These are phyloP conservation scores for Tragelaphus imberbis DNA, from an alignment of 2,113 vertebrate species.

Conservation along the genomic window DNA sequence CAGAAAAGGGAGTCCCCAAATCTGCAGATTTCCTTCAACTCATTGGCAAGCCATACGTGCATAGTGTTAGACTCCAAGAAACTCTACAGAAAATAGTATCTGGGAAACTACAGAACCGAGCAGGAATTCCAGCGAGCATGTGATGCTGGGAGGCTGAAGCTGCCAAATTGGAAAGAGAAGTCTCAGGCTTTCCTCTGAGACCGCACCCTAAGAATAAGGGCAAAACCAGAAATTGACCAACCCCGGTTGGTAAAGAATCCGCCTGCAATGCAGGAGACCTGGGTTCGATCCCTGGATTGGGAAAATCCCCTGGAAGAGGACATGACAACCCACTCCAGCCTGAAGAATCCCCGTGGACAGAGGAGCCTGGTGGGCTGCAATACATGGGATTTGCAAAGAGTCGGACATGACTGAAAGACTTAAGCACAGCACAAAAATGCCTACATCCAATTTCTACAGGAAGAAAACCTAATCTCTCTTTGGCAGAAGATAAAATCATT, in stretches of 20 bases:
- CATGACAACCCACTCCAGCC: neutral
- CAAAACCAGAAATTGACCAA: neutral
- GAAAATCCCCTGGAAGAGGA: neutral
- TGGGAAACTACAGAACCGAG: neutral
- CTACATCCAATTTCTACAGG: neutral
- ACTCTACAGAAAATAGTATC: neutral
- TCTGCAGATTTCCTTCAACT: neutral
- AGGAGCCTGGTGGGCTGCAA: neutral
- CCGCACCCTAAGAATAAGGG: neutral
- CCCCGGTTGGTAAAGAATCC: neutral
- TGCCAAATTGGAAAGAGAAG: neutral
- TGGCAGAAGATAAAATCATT: neutral
- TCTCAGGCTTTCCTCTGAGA: neutral
- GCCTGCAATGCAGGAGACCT: neutral
- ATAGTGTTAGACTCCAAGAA: neutral
- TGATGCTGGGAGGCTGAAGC: neutral
- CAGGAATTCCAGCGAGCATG: neutral
- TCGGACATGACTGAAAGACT: neutral
- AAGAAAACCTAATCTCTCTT: neutral
- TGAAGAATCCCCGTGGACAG: neutral
- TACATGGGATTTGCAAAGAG: neutral
- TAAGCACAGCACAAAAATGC: neutral
- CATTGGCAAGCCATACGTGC: neutral
- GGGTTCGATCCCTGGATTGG: neutral
- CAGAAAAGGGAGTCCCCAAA: slow-evolving; percentile 5